Percentiles rank a stretch among this genome's conserved stretches.
phyloP scores from a whole-genome alignment of 2,888 invertebrate species.

The Ornithoptera priamus region DNA sequence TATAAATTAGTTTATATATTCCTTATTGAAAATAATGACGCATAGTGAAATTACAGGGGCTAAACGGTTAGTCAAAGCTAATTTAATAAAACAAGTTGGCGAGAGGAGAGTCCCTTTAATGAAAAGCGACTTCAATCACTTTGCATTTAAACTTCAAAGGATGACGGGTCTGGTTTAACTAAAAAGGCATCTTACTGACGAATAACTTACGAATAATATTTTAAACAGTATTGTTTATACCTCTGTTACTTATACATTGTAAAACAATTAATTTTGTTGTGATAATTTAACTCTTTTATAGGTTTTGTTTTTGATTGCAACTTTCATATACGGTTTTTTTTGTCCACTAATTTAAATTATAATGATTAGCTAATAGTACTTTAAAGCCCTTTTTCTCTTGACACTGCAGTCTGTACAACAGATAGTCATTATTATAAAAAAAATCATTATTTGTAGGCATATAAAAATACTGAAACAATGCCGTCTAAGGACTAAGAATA shows the following conservation, averaged over 20 bases:
- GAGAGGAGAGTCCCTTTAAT: neutral
- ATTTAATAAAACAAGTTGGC: neutral
- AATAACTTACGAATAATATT: neutral
- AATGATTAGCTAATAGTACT: too few species aligned
- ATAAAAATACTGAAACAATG: too few species aligned
- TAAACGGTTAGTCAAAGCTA: neutral
- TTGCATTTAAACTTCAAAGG: slow-evolving; percentile 1
- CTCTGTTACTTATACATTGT: neutral
- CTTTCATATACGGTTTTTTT: too few species aligned
- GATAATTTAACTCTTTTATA: too few species aligned
- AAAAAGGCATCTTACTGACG: neutral
- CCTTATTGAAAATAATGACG: neutral
- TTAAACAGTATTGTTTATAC: neutral
- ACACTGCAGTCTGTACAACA: too few species aligned
- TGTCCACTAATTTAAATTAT: too few species aligned
- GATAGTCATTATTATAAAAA: too few species aligned
- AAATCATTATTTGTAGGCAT: too few species aligned
- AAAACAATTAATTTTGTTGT: neutral
- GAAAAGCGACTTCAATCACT: neutral
- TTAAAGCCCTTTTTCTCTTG: too few species aligned
- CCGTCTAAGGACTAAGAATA: too few species aligned
- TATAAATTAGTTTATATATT: neutral
- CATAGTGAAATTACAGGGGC: neutral
- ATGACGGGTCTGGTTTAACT: neutral
- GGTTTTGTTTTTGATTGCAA: too few species aligned